These are phyloP conservation scores for Zaprionus ornatus DNA, from an alignment of 1,140 invertebrate species.

Conservation along the genomic window DNA sequence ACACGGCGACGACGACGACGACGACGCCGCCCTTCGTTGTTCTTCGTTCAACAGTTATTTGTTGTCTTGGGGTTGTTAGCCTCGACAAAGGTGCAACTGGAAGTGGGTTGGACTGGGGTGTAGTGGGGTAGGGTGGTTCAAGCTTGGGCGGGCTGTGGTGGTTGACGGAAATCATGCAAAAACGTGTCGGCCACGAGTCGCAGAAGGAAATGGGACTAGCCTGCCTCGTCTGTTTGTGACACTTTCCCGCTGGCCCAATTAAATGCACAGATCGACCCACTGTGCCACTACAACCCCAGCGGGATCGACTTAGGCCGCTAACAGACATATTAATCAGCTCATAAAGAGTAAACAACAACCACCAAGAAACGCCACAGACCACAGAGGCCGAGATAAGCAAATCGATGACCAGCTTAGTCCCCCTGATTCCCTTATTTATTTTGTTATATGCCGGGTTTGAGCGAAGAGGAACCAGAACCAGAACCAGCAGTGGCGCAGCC, in stretches of 20 bases:
- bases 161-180: conserved; percentile 75
- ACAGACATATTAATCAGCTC: conserved; percentile 65
- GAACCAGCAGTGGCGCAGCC: neutral
- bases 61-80: conserved; percentile 53
- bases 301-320: conserved; percentile 40
- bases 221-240: conserved; percentile 55
- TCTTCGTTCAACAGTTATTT: conserved; percentile 42
- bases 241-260: conserved; percentile 36
- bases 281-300: conserved; percentile 50
- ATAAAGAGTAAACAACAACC: conserved; percentile 31
- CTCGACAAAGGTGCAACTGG: neutral
- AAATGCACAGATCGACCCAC: neutral
- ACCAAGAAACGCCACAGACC: neutral
- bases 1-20: conserved; percentile 38
- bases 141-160: neutral
- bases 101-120: neutral
- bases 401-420: neutral
- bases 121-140: too few species aligned
- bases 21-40: conserved; percentile 38
- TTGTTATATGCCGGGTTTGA: neutral
- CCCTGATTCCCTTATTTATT: too few species aligned
- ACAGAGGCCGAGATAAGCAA: neutral
- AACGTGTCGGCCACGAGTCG: conserved; percentile 71
- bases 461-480: neutral
- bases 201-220: conserved; percentile 45